Base-by-base conservation (phyloP, 2,888 invertebrate genomes). In the Campaea margaritaria region DNA sequence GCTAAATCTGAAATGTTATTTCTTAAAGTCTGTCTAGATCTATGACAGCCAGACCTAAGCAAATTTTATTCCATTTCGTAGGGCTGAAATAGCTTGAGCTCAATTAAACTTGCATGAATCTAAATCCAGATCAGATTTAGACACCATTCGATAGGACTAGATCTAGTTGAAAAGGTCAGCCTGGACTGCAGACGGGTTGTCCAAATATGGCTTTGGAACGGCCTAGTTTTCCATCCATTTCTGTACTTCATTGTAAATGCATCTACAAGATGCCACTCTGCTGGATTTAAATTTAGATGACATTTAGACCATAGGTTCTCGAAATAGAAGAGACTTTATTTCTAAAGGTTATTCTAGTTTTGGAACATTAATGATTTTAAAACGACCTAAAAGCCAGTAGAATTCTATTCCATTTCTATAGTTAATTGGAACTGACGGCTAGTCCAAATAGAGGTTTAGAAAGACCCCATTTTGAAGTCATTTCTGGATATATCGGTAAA, bases 161-260 rank as follows among this genome's bases (percentile, higher is more conserved):
- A 49, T 53, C 43, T 13, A 56, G 45, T 56, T 50, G 46, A 41
- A 76, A 71, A 77, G 73, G 75, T 74, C 72, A 73, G 42, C 12
- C 52, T 51, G 51, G 64, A 42, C 46, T 38, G 44, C 67, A 68
- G 67, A 60, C 50, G 64, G 56, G 62, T 58, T 59, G 58, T 64
- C 68, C 70, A 70, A 73, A 76, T 70, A 71, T 67, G 68, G 71
- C 55, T 52, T 42, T 58, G 46, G 50, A 62, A 63, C 55, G 57
- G 44, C 58, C 61, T 39, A 54, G 14, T 38, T 57, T 49, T 31
- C 34, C 44, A 39, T 49, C 56, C 45, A 49, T 57, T 63, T 58
- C 13, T 56, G 61, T 53, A 16, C 58, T 28, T 16, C 11, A 13
- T 42, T 14, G 12, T 34, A 7, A 9, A 10, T 31, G 31, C 31